Evolutionary conservation across 1,140 invertebrate genomes (phyloP).

Genomic region (Cydia splendana): DNA sequence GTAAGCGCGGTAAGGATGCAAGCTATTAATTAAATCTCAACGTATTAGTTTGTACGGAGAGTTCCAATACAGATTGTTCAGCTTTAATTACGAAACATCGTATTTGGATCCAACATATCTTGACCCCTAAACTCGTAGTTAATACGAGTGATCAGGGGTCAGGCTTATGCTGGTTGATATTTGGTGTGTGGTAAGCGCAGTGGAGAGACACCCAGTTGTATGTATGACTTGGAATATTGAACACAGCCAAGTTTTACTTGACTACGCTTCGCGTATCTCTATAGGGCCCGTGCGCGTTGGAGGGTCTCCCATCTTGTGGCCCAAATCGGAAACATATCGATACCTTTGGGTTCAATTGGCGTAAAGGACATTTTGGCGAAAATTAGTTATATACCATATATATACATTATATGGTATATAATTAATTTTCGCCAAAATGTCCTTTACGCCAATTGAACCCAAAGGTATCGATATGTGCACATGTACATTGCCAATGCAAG

Average conservation of each 20-base stretch:
- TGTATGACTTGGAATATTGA: not conserved
- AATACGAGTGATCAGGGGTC: not conserved
- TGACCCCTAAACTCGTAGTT: not conserved
- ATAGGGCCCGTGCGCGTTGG: too few relatives aligned
- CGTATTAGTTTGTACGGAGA: slow-evolving; percentile 13
- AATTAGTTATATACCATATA: too few relatives aligned
- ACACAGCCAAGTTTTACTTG: not conserved
- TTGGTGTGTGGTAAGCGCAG: not conserved
- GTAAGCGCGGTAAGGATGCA: not conserved
- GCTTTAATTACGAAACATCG: slow-evolving; percentile 1
- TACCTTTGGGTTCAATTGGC: too few relatives aligned
- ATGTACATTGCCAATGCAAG: too few relatives aligned
- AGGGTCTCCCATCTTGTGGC: too few relatives aligned
- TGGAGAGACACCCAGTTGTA: not conserved
- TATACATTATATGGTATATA: too few relatives aligned
- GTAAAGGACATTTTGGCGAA: too few relatives aligned
- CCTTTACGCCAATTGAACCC: too few relatives aligned
- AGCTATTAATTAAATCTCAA: slow-evolving; percentile 15
- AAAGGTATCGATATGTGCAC: too few relatives aligned
- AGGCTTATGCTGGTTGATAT: not conserved
- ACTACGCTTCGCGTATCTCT: too few relatives aligned
- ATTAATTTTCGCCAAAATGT: too few relatives aligned
- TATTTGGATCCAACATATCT: not conserved
- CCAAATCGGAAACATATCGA: too few relatives aligned
- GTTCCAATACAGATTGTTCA: slow-evolving; percentile 11